Conservation (phyloP, 2,113 vertebrate genomes). For the Strigops habroptila region DNA sequence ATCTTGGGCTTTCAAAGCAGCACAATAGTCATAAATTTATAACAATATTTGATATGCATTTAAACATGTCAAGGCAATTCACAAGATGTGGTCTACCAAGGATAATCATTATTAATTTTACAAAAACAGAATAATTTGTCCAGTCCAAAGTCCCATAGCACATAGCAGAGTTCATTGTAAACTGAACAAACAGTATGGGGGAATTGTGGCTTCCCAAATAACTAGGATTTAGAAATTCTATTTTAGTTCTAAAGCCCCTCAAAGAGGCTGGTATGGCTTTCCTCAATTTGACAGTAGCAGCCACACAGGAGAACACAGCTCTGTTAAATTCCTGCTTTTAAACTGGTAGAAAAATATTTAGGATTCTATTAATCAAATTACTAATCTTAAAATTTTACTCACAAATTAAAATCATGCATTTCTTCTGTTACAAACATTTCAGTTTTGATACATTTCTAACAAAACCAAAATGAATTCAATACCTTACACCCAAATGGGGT, state of each 20-base stretch:
- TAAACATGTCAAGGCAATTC: neutral
- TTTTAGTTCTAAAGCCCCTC: neutral
- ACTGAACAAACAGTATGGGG: neutral
- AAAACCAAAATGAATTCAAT: neutral
- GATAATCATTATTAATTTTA: neutral
- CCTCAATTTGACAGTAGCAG: neutral
- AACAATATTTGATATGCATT: neutral
- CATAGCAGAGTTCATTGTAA: neutral
- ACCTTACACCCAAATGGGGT: neutral
- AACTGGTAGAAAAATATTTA: neutral
- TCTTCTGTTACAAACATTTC: neutral
- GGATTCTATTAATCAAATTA: neutral
- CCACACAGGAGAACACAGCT: neutral
- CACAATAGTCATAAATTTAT: neutral
- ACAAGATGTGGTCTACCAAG: neutral
- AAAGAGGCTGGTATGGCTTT: neutral
- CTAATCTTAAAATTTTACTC: neutral
- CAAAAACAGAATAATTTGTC: neutral
- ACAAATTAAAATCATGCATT: neutral
- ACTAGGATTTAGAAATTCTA: neutral
- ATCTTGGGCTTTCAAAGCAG: neutral
- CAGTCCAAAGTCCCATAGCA: neutral
- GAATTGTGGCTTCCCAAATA: neutral
- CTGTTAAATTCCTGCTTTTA: neutral
- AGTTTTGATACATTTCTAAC: neutral